phyloP scores from a whole-genome alignment of 2,797 vertebrate species.

The Echiichthys vipera region DNA sequence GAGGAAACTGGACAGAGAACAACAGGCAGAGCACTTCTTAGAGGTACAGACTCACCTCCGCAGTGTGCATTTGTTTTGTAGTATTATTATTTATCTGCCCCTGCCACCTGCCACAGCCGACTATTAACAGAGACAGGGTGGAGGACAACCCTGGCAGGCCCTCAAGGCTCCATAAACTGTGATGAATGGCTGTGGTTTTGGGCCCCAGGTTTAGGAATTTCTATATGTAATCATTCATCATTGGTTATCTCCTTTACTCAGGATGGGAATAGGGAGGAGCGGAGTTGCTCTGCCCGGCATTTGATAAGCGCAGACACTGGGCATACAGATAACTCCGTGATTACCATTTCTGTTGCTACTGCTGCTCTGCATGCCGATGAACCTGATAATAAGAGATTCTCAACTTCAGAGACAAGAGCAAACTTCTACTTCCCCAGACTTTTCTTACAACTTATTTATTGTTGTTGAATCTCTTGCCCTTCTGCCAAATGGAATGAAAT shows the following conservation, averaged over 20 bases:
- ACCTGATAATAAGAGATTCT: conserved; percentile 76
- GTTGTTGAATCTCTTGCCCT: conserved; percentile 56
- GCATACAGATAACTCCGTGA: conserved; percentile 76
- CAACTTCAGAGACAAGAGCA: conserved; percentile 59
- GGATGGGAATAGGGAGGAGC: conserved; percentile 63
- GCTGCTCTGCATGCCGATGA: conserved; percentile 81
- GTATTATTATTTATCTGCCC: conserved; percentile 74
- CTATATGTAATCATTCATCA: conserved; percentile 81
- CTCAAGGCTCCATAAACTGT: conserved; percentile 75
- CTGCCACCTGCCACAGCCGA: conserved; percentile 68
- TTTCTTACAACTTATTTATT: conserved; percentile 66
- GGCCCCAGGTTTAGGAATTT: conserved; percentile 71
- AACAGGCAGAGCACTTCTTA: conserved; percentile 94
- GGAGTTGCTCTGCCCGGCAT: conserved; percentile 60
- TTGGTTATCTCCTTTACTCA: conserved; percentile 80
- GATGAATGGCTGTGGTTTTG: conserved; percentile 78
- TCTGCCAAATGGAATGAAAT: conserved; percentile 59
- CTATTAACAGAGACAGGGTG: conserved; percentile 68
- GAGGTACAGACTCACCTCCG: conserved; percentile 86
- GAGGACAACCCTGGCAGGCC: conserved; percentile 74
- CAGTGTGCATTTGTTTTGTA: conserved; percentile 37
- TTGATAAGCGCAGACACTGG: conserved; percentile 78
- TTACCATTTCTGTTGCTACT: conserved; percentile 73
- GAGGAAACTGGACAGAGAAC: conserved; percentile 95
- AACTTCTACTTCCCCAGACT: conserved; percentile 61